Evolutionary conservation across 2,797 vertebrate genomes (phyloP).

Genomic region (Anguilla obscura): DNA sequence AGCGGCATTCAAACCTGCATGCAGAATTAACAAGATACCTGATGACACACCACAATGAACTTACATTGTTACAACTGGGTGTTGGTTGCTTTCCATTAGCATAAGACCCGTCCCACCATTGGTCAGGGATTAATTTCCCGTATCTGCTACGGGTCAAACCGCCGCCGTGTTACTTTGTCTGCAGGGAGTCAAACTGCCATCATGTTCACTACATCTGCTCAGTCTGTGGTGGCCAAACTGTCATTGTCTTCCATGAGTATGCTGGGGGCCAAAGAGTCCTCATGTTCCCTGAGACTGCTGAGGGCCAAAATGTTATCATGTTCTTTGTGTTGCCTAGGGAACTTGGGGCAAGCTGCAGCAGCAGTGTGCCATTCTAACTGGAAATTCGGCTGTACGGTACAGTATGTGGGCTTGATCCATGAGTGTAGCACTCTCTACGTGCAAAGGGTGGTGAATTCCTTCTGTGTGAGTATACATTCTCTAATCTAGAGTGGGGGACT

Average conservation of each 20-base stretch:
- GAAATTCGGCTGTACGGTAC: neutral
- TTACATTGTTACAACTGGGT: neutral
- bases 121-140: neutral
- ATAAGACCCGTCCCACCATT: neutral
- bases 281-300: neutral
- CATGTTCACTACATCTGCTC: neutral
- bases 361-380: neutral
- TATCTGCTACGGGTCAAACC: neutral
- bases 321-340: neutral
- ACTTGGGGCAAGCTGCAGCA: neutral
- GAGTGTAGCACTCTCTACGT: neutral
- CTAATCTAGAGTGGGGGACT: neutral
- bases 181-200: neutral
- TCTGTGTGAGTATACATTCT: neutral
- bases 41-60: slow-evolving; percentile 13
- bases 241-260: neutral
- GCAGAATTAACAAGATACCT: slow-evolving; percentile 18
- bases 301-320: neutral
- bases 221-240: neutral
- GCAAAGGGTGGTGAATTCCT: neutral
- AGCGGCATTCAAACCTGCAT: slow-evolving; percentile 2
- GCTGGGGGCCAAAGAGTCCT: neutral
- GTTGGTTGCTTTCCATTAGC: neutral
- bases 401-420: neutral
- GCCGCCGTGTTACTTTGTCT: neutral